Base-by-base conservation (phyloP, 1,140 invertebrate species). In the Drosophila oshimai region DNA sequence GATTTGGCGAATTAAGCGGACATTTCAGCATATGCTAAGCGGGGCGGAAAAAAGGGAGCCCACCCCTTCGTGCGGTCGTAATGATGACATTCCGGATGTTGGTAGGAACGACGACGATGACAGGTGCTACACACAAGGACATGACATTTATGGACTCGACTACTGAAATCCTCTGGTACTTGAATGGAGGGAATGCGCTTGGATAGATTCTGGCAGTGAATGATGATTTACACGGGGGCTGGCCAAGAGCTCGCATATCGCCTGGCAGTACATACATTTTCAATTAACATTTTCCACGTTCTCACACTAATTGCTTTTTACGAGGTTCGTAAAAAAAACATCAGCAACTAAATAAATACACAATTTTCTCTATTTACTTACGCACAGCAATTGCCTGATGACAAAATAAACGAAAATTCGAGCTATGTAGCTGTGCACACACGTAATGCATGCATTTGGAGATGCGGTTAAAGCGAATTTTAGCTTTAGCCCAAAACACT, bases 261-360 rank as follows among this genome's bases (percentile, higher is more conserved):
- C n/a, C 13, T 7, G 28, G 4, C 10, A 7, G 9, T 28, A 12
- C n/a, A 22, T 33, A 10, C n/a, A 22, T n/a, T 50, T 69, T 20
- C 55, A 62, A 73, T 70, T 55, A 62, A 55, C 42, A 31, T 33
- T 54, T 44, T 29, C n/a, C 17, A 49, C 13, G 50, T 29, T 28
- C 28, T 37, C 22, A 24, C 37, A 34, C 62, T 74, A 76, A 74
- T 76, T 76, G 74, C 70, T 57, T 69, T 74, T 69, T 45, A 57
- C 37, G 39, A 31, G 49, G 47, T 42, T 46, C 37, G 13, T 18
- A 37, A 44, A 28, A 47, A 47, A 57, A 24, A 37, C 12, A 4
- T 2, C 13, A 15, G 7, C 26, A 26, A 51, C 47, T 36, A 64
- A 64, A 64, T 28, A 73, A 75, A 75, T 73, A 39, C 39, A 61